phyloP scores from a whole-genome alignment of 2,113 vertebrate species.

The Xyliphius kryptos region DNA sequence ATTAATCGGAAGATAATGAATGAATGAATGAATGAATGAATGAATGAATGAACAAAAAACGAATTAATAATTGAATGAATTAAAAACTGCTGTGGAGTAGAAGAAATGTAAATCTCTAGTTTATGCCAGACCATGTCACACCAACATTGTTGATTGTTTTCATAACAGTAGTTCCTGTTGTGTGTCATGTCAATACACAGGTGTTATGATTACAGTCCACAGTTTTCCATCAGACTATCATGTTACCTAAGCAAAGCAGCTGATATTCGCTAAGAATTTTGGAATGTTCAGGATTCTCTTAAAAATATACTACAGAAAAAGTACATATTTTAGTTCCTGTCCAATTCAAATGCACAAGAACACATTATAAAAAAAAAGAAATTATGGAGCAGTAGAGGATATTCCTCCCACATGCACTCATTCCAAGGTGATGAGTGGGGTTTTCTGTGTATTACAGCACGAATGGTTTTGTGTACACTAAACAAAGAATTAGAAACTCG shows the following conservation, averaged over 20 bases:
- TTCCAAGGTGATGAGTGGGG: not conserved
- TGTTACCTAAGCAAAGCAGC: not conserved
- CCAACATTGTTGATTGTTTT: not conserved
- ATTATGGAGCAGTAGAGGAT: not conserved
- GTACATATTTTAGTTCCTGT: not conserved
- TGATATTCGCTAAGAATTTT: not conserved
- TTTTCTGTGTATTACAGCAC: not conserved
- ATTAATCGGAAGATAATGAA: no score
- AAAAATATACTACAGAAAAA: not conserved
- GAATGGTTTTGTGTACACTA: not conserved
- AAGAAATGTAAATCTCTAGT: not conserved
- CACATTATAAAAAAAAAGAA: not conserved
- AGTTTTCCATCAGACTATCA: not conserved
- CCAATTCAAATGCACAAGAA: not conserved
- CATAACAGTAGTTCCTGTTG: not conserved
- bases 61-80: not conserved
- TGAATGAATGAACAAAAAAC: no score
- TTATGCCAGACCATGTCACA: not conserved
- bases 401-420: not conserved
- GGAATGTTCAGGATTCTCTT: not conserved
- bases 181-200: slow-evolving; percentile 6
- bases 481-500: not conserved
- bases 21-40: no score
- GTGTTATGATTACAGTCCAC: slow-evolving; percentile 5
- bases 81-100: not conserved